A percentile compares a stretch with the other conserved stretches of the same genome.
Evolutionary conservation across 2,797 vertebrate genomes (phyloP).

Genomic region (Siniperca undulata): DNA sequence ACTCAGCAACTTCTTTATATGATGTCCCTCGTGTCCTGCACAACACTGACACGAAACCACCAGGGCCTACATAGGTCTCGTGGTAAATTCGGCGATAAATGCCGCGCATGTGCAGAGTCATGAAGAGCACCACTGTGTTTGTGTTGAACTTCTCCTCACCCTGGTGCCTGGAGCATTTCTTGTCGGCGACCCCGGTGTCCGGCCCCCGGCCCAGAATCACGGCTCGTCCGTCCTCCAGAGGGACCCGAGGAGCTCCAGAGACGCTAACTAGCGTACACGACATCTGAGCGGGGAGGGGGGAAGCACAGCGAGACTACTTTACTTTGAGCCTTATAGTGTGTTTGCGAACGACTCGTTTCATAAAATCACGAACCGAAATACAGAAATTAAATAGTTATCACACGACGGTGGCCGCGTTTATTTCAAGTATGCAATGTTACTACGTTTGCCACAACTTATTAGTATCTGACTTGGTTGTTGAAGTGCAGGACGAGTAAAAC

Average conservation of each 20-base stretch:
- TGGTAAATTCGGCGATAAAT: no score
- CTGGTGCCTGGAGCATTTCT: slow-evolving; percentile 86
- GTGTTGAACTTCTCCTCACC: slow-evolving; percentile 62
- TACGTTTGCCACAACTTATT: background rate
- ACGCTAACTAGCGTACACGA: slow-evolving; percentile 73
- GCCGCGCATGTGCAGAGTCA: background rate
- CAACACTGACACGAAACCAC: background rate
- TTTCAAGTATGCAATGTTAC: rapidly evolving
- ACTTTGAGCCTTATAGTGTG: no score
- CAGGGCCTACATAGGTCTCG: background rate
- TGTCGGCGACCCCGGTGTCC: slow-evolving; percentile 83
- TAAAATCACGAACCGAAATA: background rate
- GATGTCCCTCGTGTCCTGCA: background rate
- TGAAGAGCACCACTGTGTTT: background rate
- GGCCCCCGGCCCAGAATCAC: slow-evolving; percentile 83
- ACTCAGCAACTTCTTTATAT: background rate
- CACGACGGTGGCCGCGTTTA: rapidly evolving
- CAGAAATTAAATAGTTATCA: rapidly evolving
- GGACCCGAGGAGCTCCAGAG: slow-evolving; percentile 64
- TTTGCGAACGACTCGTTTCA: background rate
- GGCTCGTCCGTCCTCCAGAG: slow-evolving; percentile 80
- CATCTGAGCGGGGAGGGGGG: slow-evolving; percentile 62
- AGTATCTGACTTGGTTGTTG: background rate
- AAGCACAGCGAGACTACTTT: no score
- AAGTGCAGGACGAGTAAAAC: no score